phyloP scores from a whole-genome alignment of 30 jellyfish, hydroid and myxozoan genomes.

The Pelagia noctiluca region DNA sequence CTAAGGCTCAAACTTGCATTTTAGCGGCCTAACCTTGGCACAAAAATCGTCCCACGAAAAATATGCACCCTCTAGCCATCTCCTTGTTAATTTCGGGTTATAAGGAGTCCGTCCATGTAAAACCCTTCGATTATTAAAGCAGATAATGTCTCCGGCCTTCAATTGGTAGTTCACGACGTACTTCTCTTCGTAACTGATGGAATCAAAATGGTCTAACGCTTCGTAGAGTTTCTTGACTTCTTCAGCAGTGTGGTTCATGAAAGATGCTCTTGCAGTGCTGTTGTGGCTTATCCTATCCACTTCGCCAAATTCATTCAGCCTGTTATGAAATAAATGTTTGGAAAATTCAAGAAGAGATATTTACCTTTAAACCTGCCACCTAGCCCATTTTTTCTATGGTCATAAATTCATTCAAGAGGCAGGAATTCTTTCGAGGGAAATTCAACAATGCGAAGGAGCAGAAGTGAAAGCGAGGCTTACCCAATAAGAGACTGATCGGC shows the following conservation, averaged over 20 bases:
- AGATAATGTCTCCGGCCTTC: constrained; percentile 72
- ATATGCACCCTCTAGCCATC: constrained; percentile 80
- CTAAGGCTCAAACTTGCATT: neutral
- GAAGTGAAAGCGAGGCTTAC: constrained; percentile 67
- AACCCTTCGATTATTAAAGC: constrained; percentile 65
- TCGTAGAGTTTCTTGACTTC: constrained; percentile 42
- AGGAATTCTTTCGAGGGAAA: neutral
- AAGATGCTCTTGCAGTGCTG: constrained; percentile 58
- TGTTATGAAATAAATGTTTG: neutral
- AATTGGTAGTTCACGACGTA: constrained; percentile 49
- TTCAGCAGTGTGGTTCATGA: constrained; percentile 64
- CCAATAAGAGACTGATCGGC: constrained; percentile 63
- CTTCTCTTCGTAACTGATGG: constrained; percentile 36
- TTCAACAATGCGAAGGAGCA: neutral
- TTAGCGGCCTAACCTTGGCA: constrained; percentile 43
- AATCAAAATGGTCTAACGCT: constrained; percentile 28
- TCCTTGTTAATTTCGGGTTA: constrained; percentile 44
- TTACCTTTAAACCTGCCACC: neutral
- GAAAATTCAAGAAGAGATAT: neutral
- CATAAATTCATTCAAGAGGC: neutral
- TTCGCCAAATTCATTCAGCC: constrained; percentile 67
- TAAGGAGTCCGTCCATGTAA: constrained; percentile 82
- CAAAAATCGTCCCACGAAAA: constrained; percentile 71
- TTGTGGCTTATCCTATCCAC: constrained; percentile 54
- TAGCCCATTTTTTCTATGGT: neutral